Base-by-base conservation (phyloP, 2,888 invertebrate genomes). In the Athalia cordata region DNA sequence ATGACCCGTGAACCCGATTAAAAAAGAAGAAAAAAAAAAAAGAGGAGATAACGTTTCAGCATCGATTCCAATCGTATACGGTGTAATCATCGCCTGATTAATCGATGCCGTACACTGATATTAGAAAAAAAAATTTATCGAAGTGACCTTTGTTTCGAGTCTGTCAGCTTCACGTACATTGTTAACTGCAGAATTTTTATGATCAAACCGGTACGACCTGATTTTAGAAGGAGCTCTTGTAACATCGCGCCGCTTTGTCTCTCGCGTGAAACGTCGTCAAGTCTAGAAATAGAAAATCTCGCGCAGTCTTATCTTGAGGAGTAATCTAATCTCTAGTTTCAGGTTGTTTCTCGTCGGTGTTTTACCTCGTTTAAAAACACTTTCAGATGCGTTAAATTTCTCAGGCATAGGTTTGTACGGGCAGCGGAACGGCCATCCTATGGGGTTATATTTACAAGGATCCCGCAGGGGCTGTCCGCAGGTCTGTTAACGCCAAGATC, bases 401-500 rank as follows among this genome's bases (percentile, higher is more conserved):
- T 11, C 52, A 11, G 52, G 64, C 11, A n/a, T n/a, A 9, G 11
- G 64, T 64, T 45, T 45, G 9, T 9, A 43, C 43, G 65, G 9
- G 45, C 45, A 29, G 45, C 15, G 15, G 59, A 59, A 13, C 64
- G 15, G 9, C 9, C 11, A n/a, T 45, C 45, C 64, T 15, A 50
- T 50, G 67, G 50, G 66, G 47, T 50, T 66, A 13, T 66, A 49
- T 8, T 13, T 13, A 15, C 66, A 52, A 13, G 77, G 15, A 11
- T 52, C 13, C 55, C 70, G 78, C 47, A 74, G 74, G 52, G 83
- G 84, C 84, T 83, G 85, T 85, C 85, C 81, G 79, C 83, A 79
- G 81, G 80, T 79, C 82, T 85, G 84, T 85, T 84, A 84, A 86
- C 85, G 84, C 85, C 84, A 83, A 85, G 86, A 86, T 86, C 83